phyloP scores from a whole-genome alignment of 2,888 invertebrate species.

The Phasia obesa region DNA sequence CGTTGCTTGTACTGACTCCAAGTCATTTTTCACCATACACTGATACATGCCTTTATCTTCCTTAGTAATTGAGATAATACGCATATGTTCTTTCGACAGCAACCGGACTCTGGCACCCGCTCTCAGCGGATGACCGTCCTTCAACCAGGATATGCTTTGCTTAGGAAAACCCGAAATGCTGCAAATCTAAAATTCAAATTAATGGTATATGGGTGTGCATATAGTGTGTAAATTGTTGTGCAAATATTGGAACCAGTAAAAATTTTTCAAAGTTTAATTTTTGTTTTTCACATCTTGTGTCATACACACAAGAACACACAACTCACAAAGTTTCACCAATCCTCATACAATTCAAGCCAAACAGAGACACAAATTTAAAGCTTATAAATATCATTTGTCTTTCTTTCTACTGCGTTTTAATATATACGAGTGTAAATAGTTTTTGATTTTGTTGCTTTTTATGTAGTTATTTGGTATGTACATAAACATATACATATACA shows the following conservation, averaged over 20 bases:
- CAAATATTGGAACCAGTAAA: conserved; percentile 1
- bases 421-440: not conserved
- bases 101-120: conserved; percentile 84
- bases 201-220: conserved; percentile 27
- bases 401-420: conserved; percentile 13
- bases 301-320: not conserved
- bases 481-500: too few relatives aligned
- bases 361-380: conserved; percentile 6
- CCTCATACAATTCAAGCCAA: not conserved
- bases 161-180: conserved; percentile 92
- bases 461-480: conserved; percentile 14
- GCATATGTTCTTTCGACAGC: conserved; percentile 84
- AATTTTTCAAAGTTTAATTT: conserved; percentile 25
- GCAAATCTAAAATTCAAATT: conserved; percentile 85
- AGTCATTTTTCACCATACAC: conserved; percentile 91
- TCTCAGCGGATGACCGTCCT: conserved; percentile 87
- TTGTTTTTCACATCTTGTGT: not conserved
- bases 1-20: conserved; percentile 91
- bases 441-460: conserved; percentile 6
- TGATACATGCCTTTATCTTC: conserved; percentile 96
- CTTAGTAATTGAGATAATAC: conserved; percentile 87
- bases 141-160: conserved; percentile 89
- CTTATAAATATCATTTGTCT: conserved; percentile 37
- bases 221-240: conserved; percentile 5
- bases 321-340: not conserved